These are phyloP conservation scores for Darevskia mixta DNA, from an alignment of 2,797 vertebrate genomes.

Conservation along the genomic window DNA sequence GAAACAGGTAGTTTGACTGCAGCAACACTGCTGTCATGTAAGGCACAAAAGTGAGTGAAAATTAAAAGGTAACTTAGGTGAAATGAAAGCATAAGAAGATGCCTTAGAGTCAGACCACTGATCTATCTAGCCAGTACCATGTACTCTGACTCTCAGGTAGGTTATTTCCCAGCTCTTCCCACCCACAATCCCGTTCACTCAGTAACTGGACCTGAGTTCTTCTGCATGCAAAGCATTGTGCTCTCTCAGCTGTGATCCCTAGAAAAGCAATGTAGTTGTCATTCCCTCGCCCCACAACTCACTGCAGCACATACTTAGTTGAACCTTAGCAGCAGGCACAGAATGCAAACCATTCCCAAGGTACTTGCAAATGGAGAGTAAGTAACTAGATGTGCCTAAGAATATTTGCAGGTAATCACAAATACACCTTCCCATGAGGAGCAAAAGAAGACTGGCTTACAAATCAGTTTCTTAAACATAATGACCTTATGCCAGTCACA, in stretches of 20 bases:
- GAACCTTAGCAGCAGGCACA: neutral
- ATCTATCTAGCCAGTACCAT: neutral
- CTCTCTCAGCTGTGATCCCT: neutral
- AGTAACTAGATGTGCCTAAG: neutral
- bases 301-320: neutral
- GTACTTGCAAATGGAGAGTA: neutral
- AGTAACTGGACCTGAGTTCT: neutral
- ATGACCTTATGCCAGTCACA: constrained; percentile 1
- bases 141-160: neutral
- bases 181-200: neutral
- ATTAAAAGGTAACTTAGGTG: neutral
- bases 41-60: neutral
- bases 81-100: neutral
- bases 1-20: neutral
- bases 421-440: neutral
- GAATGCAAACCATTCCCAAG: neutral
- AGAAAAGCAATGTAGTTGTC: neutral
- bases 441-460: neutral
- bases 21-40: neutral
- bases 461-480: constrained; percentile 19
- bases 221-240: neutral
- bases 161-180: neutral
- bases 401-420: constrained; percentile 22
- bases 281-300: neutral
- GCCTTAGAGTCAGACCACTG: neutral